Conservation (phyloP, 1,140 invertebrate species). For the Zaprionus camerounensis region DNA sequence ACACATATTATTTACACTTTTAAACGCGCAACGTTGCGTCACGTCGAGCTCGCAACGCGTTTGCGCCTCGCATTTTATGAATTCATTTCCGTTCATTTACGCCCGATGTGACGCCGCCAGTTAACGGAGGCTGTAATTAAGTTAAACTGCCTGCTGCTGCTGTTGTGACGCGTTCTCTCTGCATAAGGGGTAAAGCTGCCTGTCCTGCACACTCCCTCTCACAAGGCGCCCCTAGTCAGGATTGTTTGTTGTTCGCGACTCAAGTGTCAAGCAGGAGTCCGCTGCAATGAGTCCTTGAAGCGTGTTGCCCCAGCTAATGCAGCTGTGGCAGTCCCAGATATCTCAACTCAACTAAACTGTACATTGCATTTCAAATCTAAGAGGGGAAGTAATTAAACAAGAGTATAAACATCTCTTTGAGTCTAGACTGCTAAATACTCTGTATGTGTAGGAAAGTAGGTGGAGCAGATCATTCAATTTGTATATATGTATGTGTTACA, state of each 20-base stretch:
- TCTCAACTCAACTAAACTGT: background rate
- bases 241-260: slow-evolving; percentile 27
- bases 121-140: slow-evolving; percentile 72
- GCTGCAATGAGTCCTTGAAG: too few species aligned
- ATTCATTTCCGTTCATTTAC: slow-evolving; percentile 81
- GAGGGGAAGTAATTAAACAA: background rate
- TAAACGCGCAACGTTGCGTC: slow-evolving; percentile 77
- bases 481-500: too few species aligned
- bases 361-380: background rate
- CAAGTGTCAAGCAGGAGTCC: slow-evolving; percentile 17
- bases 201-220: background rate
- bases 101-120: slow-evolving; percentile 70
- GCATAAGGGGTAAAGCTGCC: slow-evolving; percentile 8
- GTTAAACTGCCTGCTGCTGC: slow-evolving; percentile 64
- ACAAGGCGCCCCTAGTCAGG: background rate
- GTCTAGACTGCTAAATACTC: too few species aligned
- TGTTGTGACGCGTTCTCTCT: slow-evolving; percentile 29
- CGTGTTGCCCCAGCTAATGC: background rate
- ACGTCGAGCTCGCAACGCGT: slow-evolving; percentile 65
- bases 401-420: too few species aligned
- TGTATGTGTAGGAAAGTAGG: too few species aligned
- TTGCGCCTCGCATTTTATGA: slow-evolving; percentile 74
- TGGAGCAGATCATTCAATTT: too few species aligned
- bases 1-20: slow-evolving; percentile 80
- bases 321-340: background rate